Base-by-base conservation (phyloP, 1,140 invertebrate species). In the Prorops nasuta region DNA sequence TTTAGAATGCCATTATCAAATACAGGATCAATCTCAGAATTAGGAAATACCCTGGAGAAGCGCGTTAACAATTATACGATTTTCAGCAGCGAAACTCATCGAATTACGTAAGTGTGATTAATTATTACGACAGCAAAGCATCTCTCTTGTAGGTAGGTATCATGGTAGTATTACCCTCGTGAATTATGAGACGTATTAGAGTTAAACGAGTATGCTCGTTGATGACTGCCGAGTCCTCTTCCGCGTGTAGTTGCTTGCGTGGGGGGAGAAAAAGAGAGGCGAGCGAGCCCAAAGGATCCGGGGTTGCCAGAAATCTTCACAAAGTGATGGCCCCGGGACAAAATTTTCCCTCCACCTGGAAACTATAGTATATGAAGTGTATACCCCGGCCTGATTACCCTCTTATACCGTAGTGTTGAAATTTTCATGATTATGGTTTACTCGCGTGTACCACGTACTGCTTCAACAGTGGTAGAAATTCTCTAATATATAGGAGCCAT, bases 311-410 rank as follows among this genome's bases (percentile, higher is more conserved):
- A 32, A 49, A 55, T 46, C 38, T 60, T 60, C 51, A 46, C 56
- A 58, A 58, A 60, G 45, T 48, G 49, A 55, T 51, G 21, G 52
- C 52, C 52, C 20, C 48, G n/a, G 56, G 52, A 49, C 34, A 60
- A 45, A 39, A 43, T 42, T 47, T 49, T 60, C 44, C 48, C 44
- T 39, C 44, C 21, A 40, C 32, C 38, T 32, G 38, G 43, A 51
- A 37, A 46, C 38, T 17, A n/a, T n/a, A 46, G 28, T 42, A 35
- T 40, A 46, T 43, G 38, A 54, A 56, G 51, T 54, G 28, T 46
- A 43, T 34, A 35, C n/a, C n/a, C n/a, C n/a, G 22, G 28, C 41
- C 49, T 54, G 51, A 54, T 54, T 54, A 54, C 51, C 47, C 50
- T 54, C 51, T 54, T n/a, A n/a, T n/a, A n/a, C n/a, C 51, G 18